Evolutionary conservation across 2,797 vertebrate species (phyloP), one percentile per base, ranked within the genome.

Genomic region (Ceyx erithaca): DNA sequence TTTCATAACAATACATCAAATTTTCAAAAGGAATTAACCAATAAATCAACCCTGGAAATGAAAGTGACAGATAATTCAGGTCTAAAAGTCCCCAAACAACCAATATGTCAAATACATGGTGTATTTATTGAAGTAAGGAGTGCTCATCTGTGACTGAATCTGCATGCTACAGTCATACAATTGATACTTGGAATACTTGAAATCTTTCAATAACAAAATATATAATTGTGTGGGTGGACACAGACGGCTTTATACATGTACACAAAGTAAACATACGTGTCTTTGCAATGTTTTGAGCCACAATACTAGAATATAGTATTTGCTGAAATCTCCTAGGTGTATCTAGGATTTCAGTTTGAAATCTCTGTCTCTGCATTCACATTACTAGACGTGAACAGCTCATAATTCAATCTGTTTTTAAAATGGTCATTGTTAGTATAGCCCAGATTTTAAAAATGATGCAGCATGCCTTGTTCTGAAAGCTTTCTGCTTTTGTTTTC

Each of bases 61-160:
- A 87, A 97, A 97, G 68, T 93, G 97, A 95, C 54, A 64, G 92
- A 96, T 96, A 97, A 98, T 97, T 97, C 96, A 95, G 93, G 87
- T 92, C 90, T 95, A 58, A 95, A 96, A 97, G 95, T 96, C 73
- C 95, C 79, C 95, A 97, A 97, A 92, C 58, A 91, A 93, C 64
- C 80, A n/a, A 43, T 96, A 70, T 71, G 87, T 97, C 96, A 95
- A 80, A 40, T 90, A 79, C 62, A 70, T 51, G 73, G 76, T 83
- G 59, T 93, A 85, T 97, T 97, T 96, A 94, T 95, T 93, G 94
- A 97, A 97, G 68, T 73, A 86, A 64, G 71, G 61, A 78, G 91
- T 90, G 35, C 66, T 69, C 91, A 51, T 84, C 31, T 19, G 12
- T 86, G 62, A 48, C 57, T 62, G 48, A 85, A 86, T 90, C 71